A percentile compares a stretch with the other conserved stretches of the same genome.
Evolutionary conservation across 2,797 vertebrate genomes (phyloP).

Genomic region (Hoplostethus mediterraneus): DNA sequence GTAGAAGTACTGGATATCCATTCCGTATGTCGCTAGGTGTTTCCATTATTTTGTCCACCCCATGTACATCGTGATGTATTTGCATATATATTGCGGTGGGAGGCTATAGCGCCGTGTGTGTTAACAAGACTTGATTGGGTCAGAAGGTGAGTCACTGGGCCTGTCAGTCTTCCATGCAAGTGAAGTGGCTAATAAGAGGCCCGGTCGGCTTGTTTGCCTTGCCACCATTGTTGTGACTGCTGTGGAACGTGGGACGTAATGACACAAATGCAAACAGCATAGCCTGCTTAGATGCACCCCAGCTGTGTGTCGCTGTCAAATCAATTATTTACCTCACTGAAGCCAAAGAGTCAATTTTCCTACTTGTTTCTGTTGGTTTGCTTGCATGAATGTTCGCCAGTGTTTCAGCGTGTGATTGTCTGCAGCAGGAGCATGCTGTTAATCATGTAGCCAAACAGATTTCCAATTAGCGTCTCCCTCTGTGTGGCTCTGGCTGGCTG

Average conservation of each 20-base stretch:
- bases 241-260: slow-evolving; percentile 6
- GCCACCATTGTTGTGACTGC: background rate
- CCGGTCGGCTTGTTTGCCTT: slow-evolving; percentile 15
- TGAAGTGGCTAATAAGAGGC: background rate
- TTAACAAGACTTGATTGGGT: slow-evolving; percentile 30
- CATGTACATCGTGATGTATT: slow-evolving; percentile 11
- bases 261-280: slow-evolving; percentile 16
- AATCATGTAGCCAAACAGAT: slow-evolving; percentile 39
- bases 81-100: slow-evolving; percentile 39
- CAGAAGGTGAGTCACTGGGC: background rate
- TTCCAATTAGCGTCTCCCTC: slow-evolving; percentile 20
- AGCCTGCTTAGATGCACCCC: background rate
- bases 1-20: background rate
- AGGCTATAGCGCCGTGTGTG: background rate
- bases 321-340: slow-evolving; percentile 46
- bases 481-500: slow-evolving; percentile 12
- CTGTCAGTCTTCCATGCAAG: slow-evolving; percentile 1
- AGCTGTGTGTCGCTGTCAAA: slow-evolving; percentile 41
- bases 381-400: slow-evolving; percentile 2
- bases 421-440: slow-evolving; percentile 21
- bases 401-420: slow-evolving; percentile 8
- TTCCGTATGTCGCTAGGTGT: background rate
- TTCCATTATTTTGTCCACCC: background rate
- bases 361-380: slow-evolving; percentile 13
- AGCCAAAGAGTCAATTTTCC: slow-evolving; percentile 16